Evolutionary conservation across 2,797 vertebrate genomes (phyloP), one percentile per base, ranked within the genome.

Genomic region (Darevskia nairensis): DNA sequence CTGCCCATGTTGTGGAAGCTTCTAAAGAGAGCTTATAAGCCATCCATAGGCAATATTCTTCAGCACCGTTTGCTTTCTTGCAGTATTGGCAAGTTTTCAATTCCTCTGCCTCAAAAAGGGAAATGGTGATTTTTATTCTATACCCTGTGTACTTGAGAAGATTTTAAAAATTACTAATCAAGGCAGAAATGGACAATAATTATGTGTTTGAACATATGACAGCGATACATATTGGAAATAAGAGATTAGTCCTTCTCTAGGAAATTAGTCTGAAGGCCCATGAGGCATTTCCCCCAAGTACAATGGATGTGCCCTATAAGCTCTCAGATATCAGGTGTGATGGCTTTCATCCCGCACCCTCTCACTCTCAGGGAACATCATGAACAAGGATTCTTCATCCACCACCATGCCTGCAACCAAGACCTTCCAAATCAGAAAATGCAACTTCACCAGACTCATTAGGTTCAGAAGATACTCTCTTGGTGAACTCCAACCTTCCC

Each of bases 1-100:
- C 21, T 71, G n/a, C 86, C 29, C 86, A 66, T 55, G 44, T 10
- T 84, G 4, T 35, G 32, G 29, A 46, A 55, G 13, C 39, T 64
- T 64, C 61, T 64, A 80, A 80, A 80, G 79, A 23, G 46, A 59
- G 71, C 15, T 41, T 86, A 75, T 3, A 6, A 75, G 15, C n/a
- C 87, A 87, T 84, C n/a, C 46, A 92, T 61, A 39, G 35, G 50
- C 7, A 74, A 50, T 35, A 69, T 61, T 91, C 77, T 50, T 21
- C 39, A 82, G 23, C 71, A 41, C 35, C 1, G 83, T 87, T n/a
- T 55, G 29, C 46, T 86, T 50, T 11, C 46, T 79, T 64, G n/a
- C 3, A 59, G 78, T 29, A 61, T 5, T 80, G 78, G 21, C 46
- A 27, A 29, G 11, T 35, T 23, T 61, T 80, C 79, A 80, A 4